A percentile compares a stretch with the other conserved stretches of the same genome.
These are phyloP conservation scores for Calonectris borealis DNA, from an alignment of 2,113 vertebrate genomes.

Conservation along the genomic window DNA sequence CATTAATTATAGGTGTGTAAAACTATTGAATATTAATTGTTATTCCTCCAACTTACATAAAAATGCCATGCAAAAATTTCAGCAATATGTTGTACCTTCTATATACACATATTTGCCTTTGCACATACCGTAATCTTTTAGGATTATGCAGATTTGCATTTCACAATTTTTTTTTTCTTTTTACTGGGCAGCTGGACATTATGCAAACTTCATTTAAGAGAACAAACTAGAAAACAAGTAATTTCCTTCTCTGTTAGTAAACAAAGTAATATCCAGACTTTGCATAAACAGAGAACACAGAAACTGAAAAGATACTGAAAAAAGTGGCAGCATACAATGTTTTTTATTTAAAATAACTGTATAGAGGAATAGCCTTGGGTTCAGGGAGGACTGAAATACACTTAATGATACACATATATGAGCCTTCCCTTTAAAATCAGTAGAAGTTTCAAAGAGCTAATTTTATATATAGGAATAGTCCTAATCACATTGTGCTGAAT, in stretches of 20 bases:
- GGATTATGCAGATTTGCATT: background rate
- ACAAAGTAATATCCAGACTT: background rate
- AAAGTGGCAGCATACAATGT: accelerated
- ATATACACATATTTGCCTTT: background rate
- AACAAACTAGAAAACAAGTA: background rate
- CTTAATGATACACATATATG: background rate
- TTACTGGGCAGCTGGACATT: background rate
- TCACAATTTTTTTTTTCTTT: background rate
- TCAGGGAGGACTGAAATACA: background rate
- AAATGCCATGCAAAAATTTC: background rate
- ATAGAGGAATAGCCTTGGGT: background rate
- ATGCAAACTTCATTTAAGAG: background rate
- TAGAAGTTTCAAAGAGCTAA: background rate
- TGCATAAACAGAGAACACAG: background rate
- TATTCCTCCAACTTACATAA: background rate
- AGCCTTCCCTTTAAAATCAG: background rate
- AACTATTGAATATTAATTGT: background rate
- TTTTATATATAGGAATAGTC: background rate
- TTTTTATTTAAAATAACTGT: background rate
- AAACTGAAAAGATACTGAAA: background rate
- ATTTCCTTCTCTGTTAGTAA: background rate
- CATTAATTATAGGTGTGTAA: background rate
- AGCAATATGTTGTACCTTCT: background rate
- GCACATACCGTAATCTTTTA: background rate
- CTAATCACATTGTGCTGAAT: background rate